Evolutionary conservation across 2,888 invertebrate genomes (phyloP).

Genomic region (Thecocarcelia acutangulata): DNA sequence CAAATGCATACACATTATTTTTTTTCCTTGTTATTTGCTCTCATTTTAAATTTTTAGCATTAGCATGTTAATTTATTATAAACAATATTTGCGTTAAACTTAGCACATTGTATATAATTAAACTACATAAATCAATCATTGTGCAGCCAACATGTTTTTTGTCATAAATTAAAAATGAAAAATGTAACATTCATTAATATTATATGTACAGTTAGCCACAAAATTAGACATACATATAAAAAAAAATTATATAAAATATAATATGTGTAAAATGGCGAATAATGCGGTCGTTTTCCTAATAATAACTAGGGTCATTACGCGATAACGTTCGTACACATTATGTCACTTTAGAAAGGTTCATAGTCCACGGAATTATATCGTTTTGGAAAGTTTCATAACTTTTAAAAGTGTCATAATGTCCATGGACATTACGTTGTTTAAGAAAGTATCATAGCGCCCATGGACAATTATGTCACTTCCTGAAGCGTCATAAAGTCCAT

Average conservation of each 20-base stretch:
- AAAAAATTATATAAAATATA: neutral
- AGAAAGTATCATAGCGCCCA: too few relatives aligned
- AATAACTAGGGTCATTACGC: too few relatives aligned
- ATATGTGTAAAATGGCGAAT: too few relatives aligned
- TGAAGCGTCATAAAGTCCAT: too few relatives aligned
- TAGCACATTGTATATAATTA: slow-evolving; percentile 69
- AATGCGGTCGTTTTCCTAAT: too few relatives aligned
- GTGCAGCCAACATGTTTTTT: slow-evolving; percentile 67
- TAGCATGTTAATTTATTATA: slow-evolving; percentile 65
- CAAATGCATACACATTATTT: slow-evolving; percentile 16
- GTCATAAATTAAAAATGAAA: slow-evolving; percentile 63
- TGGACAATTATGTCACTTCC: too few relatives aligned
- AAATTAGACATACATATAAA: neutral
- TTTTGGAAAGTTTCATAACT: too few relatives aligned
- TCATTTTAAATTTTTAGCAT: slow-evolving; percentile 4
- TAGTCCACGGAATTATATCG: too few relatives aligned
- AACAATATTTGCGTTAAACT: slow-evolving; percentile 68
- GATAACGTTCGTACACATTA: too few relatives aligned
- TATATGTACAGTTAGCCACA: slow-evolving; percentile 1
- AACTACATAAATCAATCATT: slow-evolving; percentile 70
- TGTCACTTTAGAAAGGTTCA: too few relatives aligned
- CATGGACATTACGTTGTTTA: too few relatives aligned
- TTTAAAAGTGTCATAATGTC: too few relatives aligned
- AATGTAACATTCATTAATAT: slow-evolving; percentile 31
- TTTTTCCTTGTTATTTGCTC: slow-evolving; percentile 22